phyloP scores from a whole-genome alignment of 2,888 invertebrate species.

The Nyleta sp. region DNA sequence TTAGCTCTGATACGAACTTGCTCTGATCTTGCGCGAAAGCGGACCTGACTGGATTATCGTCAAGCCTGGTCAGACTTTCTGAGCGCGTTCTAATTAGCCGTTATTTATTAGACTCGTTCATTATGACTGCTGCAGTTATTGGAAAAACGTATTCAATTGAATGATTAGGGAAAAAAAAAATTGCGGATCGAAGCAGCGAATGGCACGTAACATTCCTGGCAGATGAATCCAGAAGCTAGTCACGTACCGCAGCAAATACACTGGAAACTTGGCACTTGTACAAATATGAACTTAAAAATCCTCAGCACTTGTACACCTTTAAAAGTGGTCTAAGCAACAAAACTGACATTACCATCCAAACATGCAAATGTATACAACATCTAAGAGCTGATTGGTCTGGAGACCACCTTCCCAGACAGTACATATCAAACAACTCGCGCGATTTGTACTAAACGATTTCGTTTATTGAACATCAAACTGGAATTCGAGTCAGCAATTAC shows the following conservation, averaged over 20 bases:
- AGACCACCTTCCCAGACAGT: constrained; percentile 16
- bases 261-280: neutral
- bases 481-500: constrained; percentile 13
- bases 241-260: constrained; percentile 19
- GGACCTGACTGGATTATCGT: too few relatives aligned
- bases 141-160: constrained; percentile 8
- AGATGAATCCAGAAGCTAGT: constrained; percentile 22
- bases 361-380: too few relatives aligned
- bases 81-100: too few relatives aligned
- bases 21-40: too few relatives aligned
- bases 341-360: too few relatives aligned
- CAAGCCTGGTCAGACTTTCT: too few relatives aligned
- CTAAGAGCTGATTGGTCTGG: too few relatives aligned
- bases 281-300: neutral
- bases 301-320: neutral
- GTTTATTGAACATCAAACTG: constrained; percentile 30
- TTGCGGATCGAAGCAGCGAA: constrained; percentile 10
- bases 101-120: too few relatives aligned
- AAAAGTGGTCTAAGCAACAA: too few relatives aligned
- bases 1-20: too few relatives aligned
- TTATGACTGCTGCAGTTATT: neutral
- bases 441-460: constrained; percentile 29
- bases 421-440: constrained; percentile 27
- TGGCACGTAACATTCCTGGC: constrained; percentile 17
- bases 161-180: neutral